Percentiles rank a stretch among this genome's conserved stretches.
Conservation (phyloP, 2,113 vertebrate genomes). For the Scartelaos histophorus region DNA sequence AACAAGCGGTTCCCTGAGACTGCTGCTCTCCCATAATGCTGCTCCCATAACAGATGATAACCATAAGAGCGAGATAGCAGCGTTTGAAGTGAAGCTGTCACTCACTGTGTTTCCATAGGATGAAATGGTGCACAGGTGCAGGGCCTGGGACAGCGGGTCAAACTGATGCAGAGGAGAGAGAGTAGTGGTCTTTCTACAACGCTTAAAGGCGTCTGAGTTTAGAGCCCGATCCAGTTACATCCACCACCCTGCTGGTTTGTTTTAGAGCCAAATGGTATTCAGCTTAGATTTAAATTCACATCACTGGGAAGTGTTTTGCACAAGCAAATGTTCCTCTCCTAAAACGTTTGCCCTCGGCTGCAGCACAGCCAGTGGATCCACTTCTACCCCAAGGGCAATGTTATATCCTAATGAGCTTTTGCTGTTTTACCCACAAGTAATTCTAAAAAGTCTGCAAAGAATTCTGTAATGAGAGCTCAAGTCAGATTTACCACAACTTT, state of each 20-base stretch:
- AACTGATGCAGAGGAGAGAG: conserved; percentile 36
- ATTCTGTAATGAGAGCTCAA: conserved; percentile 7
- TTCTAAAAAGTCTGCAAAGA: background rate
- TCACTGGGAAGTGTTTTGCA: conserved; percentile 16
- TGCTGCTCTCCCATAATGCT: conserved; percentile 16
- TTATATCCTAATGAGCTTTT: conserved; percentile 29
- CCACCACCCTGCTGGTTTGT: background rate
- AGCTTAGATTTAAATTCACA: conserved; percentile 18
- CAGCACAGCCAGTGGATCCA: conserved; percentile 15
- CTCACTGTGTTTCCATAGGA: conserved; percentile 57
- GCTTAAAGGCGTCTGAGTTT: conserved; percentile 12
- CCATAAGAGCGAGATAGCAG: conserved; percentile 52
- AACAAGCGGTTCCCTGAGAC: conserved; percentile 56
- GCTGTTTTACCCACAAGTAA: conserved; percentile 16
- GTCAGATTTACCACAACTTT: background rate
- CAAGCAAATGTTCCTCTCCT: conserved; percentile 10
- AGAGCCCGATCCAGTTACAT: background rate
- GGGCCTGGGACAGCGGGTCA: conserved; percentile 67
- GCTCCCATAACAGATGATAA: conserved; percentile 63
- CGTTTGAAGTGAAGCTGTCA: conserved; percentile 81
- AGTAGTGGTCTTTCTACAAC: background rate
- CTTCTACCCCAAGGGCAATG: conserved; percentile 16
- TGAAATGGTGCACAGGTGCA: conserved; percentile 80
- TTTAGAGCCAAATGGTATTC: conserved; percentile 11
- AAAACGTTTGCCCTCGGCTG: conserved; percentile 14